Evolutionary conservation across 1,140 invertebrate genomes (phyloP), one percentile per base, ranked within the genome.

Genomic region (Ylistrum balloti): DNA sequence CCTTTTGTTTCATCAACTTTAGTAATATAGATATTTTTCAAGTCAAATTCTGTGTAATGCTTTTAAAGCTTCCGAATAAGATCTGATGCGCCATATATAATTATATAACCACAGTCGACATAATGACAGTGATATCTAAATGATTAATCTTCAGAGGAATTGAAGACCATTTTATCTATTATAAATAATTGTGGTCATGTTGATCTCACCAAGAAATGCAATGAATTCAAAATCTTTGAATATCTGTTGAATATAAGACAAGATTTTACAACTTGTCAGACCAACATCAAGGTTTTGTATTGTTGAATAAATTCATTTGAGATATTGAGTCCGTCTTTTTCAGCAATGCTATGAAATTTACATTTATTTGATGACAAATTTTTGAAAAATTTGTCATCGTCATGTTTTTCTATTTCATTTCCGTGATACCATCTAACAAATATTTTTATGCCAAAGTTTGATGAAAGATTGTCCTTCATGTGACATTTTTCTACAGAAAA

Each of bases 261-360:
- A 74, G 56, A n/a, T 28, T 28, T 74, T 28, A 22, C 56, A 22
- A 74, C 56, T 74, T 74, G 56, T 74, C 56, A 74, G 56, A 74
- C 22, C 22, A 3, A 74, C 56, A 74, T 74, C 22, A 74, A 74
- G 56, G 56, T 5, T n/a, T 74, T 74, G 17, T 74, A n/a, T 74
- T 74, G n/a, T 74, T 74, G 56, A 74, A 74, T 74, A 74, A 74
- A 74, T 74, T 74, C 28, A 74, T 74, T 74, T 74, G 56, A n/a
- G n/a, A 74, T 28, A 74, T 74, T 5, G n/a, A 3, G 20, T 74
- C 22, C 28, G 22, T 28, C 0, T 3, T 9, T 5, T n/a, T 74
- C 56, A 28, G 28, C 56, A 74, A 74, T 74, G 22, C 22, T 74
- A n/a, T 74, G 56, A 74, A 74, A 74, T 74, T 9, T 74, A 17